Conservation (phyloP, 2,113 vertebrate genomes). For the Meleagris gallopavo region DNA sequence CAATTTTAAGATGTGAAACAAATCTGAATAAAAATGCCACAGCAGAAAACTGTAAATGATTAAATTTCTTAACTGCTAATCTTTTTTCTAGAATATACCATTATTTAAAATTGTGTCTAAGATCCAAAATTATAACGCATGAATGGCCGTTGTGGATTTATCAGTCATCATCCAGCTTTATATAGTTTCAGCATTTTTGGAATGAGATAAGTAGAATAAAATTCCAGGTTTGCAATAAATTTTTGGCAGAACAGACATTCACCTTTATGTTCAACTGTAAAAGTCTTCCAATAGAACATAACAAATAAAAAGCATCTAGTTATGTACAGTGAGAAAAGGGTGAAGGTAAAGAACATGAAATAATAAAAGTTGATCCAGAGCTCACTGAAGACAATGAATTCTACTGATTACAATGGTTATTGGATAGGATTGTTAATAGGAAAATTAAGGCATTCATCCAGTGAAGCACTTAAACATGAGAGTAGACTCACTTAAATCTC, state of each 20-base stretch:
- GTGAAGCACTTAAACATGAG: slow-evolving; percentile 6
- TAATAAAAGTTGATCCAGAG: not conserved
- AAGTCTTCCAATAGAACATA: not conserved
- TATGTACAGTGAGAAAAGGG: not conserved
- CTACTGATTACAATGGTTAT: not conserved
- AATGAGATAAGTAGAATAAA: not conserved
- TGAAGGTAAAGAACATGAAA: not conserved
- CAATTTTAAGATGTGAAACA: not conserved
- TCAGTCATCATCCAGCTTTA: not conserved
- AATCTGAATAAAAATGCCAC: not conserved
- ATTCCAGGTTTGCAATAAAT: not conserved
- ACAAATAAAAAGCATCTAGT: not conserved
- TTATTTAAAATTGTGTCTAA: not conserved
- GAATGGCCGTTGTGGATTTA: not conserved
- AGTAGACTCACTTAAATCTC: not conserved
- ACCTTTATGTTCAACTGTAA: not conserved
- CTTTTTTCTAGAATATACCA: not conserved
- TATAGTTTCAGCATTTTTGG: not conserved
- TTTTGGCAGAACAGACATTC: not conserved
- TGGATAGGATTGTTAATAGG: not conserved
- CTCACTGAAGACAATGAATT: not conserved
- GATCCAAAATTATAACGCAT: not conserved
- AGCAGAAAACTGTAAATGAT: not conserved
- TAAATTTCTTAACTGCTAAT: not conserved
- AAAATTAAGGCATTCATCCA: slow-evolving; percentile 20